These are phyloP conservation scores for Dryoscopus gambensis DNA, from an alignment of 2,113 vertebrate genomes.

Conservation along the genomic window DNA sequence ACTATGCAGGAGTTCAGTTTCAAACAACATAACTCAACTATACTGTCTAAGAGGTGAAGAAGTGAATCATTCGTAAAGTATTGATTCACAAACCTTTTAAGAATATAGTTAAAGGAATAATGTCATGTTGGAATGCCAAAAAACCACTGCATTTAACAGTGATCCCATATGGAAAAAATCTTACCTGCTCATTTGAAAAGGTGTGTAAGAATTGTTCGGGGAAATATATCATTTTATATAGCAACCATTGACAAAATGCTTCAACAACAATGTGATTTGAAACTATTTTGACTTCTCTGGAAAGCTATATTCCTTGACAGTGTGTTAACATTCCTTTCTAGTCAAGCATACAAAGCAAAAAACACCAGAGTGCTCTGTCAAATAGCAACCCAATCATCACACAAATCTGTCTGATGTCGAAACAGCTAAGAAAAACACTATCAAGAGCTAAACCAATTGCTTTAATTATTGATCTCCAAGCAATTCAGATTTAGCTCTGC, in stretches of 20 bases:
- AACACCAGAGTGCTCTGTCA: not conserved
- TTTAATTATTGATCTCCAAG: conserved; percentile 32
- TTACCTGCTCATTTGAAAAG: not conserved
- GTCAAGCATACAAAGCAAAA: not conserved
- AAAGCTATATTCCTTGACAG: conserved; percentile 30
- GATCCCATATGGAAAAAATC: not conserved
- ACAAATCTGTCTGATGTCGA: not conserved
- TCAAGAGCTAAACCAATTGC: conserved; percentile 2
- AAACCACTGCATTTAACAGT: not conserved
- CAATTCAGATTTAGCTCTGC: not conserved
- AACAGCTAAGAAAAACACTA: conserved; percentile 9
- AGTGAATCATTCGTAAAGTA: not conserved
- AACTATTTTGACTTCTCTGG: conserved; percentile 16
- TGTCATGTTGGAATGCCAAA: not conserved
- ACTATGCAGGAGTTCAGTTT: not conserved
- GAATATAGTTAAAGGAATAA: not conserved
- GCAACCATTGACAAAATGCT: not conserved
- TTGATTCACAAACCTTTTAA: not conserved
- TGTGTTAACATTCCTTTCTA: not conserved
- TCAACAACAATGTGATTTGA: not conserved
- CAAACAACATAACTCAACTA: not conserved
- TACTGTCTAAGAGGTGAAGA: not conserved
- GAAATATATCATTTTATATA: not conserved
- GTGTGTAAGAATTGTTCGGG: not conserved
- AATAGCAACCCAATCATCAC: not conserved